phyloP scores from a whole-genome alignment of 2,113 vertebrate species.

The Cebidichthys violaceus region DNA sequence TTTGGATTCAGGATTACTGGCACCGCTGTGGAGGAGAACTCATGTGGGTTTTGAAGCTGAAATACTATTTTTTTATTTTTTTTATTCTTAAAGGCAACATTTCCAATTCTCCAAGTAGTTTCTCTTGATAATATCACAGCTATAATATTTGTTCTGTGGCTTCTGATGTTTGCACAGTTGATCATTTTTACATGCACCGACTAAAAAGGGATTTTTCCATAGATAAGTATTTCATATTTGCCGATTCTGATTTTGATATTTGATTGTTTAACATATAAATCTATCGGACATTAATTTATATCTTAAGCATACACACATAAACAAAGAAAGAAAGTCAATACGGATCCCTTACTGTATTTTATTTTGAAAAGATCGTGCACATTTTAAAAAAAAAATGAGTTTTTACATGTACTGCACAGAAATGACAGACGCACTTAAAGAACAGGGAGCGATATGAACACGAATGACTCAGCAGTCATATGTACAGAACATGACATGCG shows the following conservation, averaged over 20 bases:
- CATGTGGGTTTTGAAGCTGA: slow-evolving; percentile 8
- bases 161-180: background rate
- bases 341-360: background rate
- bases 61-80: background rate
- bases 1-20: slow-evolving; percentile 19
- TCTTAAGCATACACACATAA: background rate
- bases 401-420: background rate
- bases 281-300: background rate
- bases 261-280: background rate
- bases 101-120: slow-evolving; percentile 15
- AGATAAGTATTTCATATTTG: background rate
- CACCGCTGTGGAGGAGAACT: slow-evolving; percentile 7
- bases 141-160: slow-evolving; percentile 13
- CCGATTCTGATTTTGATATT: background rate
- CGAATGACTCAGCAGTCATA: background rate
- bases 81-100: background rate
- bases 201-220: background rate
- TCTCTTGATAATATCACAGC: slow-evolving; percentile 10
- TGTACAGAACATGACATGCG: background rate
- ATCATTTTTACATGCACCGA: background rate
- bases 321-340: background rate
- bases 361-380: background rate
- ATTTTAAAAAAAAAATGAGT: background rate
- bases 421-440: background rate
- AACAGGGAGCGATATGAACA: background rate